Base-by-base conservation (phyloP, 2,888 invertebrate genomes). In the Sphaerophoria rueppellii region DNA sequence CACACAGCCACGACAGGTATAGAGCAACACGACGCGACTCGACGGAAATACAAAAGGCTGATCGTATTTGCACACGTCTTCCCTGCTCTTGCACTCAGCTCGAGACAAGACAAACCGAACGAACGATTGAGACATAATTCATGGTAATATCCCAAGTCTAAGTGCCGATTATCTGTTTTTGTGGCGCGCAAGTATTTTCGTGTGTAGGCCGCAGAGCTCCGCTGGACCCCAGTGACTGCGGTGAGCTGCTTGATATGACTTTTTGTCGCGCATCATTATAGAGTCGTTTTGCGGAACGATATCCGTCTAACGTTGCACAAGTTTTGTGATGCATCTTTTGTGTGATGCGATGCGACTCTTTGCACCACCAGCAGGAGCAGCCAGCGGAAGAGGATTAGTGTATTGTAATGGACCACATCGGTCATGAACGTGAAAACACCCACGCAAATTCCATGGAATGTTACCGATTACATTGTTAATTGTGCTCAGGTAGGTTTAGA, bases 51-150 rank as follows among this genome's bases (percentile, higher is more conserved):
- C 24, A 24, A 24, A 24, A 24, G 24, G 16, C 16, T 54, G 32
- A 32, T 54, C 54, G 63, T 37, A 50, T 65, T 67, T 54, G n/a
- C 40, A 40, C 35, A 37, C 12, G 40, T 11, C 11, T 43, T 43
- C 40, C 11, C 40, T 32, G 24, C 24, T 24, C 24, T 24, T 24
- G 24, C 24, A 24, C 40, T 37, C 52, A 14, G 7, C 16, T 16
- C 37, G 6, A 6, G 24, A 52, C 24, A 9, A 40, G 52, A 6
- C 52, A 40, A 35, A 50, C 54, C 37, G 6, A n/a, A 40, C 40
- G 16, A n/a, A 65, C 12, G 81, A 85, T 85, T 81, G 81, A 85
- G 85, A 85, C 85, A 77, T 85, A 81, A 81, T 81, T 81, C 81
- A 85, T 81, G 85, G 81, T 81, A 85, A 85, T 81, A 81, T 81